phyloP scores from a whole-genome alignment of 2,888 invertebrate species.

The Trachelus iudaicus region DNA sequence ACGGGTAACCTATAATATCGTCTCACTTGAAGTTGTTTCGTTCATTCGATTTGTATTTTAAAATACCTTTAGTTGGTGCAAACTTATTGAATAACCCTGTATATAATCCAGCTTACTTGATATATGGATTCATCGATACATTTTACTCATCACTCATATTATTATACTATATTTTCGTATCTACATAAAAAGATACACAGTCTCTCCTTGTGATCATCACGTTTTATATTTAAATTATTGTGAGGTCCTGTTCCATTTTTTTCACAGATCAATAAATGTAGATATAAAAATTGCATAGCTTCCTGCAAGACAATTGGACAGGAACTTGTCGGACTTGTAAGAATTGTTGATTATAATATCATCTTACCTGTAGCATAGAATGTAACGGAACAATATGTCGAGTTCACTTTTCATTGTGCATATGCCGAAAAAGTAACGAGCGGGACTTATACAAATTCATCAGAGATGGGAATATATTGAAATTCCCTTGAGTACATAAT shows the following conservation, averaged over 20 bases:
- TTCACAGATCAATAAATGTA: too few relatives aligned
- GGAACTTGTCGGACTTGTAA: background rate
- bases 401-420: background rate
- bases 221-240: background rate
- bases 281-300: background rate
- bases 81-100: too few relatives aligned
- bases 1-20: background rate
- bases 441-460: background rate
- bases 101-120: background rate
- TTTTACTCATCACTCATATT: background rate
- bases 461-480: background rate
- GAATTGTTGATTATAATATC: background rate
- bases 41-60: background rate
- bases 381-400: background rate
- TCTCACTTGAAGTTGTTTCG: background rate
- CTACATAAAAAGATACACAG: background rate
- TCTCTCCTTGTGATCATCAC: background rate
- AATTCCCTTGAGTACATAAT: background rate
- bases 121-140: background rate
- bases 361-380: background rate
- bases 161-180: background rate
- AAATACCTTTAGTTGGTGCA: too few relatives aligned
- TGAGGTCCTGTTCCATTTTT: too few relatives aligned
- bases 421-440: background rate
- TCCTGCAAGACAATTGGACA: background rate